These are phyloP conservation scores for Yasuhikotakia modesta DNA, from an alignment of 2,797 vertebrate genomes.

Conservation along the genomic window DNA sequence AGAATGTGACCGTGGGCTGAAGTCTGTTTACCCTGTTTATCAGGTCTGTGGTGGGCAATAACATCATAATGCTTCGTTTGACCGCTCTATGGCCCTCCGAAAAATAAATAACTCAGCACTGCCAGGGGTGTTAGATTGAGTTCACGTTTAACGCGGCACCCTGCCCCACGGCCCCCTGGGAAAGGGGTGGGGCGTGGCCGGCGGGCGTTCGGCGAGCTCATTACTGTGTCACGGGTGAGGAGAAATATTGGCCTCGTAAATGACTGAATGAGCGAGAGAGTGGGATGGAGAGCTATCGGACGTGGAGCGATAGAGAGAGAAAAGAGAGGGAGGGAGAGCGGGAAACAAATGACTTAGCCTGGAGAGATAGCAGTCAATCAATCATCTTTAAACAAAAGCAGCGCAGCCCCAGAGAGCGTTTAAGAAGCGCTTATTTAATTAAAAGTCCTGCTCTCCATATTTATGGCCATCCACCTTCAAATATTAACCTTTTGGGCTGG, in stretches of 20 bases:
- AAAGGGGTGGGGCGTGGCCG: constrained; percentile 68
- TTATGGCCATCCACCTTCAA: constrained; percentile 94
- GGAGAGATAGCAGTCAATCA: constrained; percentile 86
- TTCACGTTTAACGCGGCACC: constrained; percentile 56
- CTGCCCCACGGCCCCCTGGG: constrained; percentile 67
- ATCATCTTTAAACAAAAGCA: constrained; percentile 99
- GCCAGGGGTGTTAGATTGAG: constrained; percentile 56
- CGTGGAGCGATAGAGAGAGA: constrained; percentile 21
- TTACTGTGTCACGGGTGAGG: constrained; percentile 75
- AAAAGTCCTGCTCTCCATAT: constrained; percentile 97
- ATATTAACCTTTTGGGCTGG: constrained; percentile 85
- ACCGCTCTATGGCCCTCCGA: constrained; percentile 52
- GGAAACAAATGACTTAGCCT: constrained; percentile 79
- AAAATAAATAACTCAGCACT: constrained; percentile 54
- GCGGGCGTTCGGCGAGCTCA: constrained; percentile 66
- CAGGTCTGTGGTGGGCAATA: constrained; percentile 51
- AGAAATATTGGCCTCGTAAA: constrained; percentile 73
- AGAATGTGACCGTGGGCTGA: constrained; percentile 55
- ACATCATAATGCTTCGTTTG: constrained; percentile 53
- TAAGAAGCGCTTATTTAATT: constrained; percentile 99
- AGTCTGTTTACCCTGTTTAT: constrained; percentile 56
- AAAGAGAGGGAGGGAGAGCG: constrained; percentile 49
- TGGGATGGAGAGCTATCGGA: constrained; percentile 66
- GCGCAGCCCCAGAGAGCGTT: constrained; percentile 91
- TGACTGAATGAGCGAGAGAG: constrained; percentile 54